Conservation (phyloP, 2,797 vertebrate genomes). For the Okamejei kenojei region DNA sequence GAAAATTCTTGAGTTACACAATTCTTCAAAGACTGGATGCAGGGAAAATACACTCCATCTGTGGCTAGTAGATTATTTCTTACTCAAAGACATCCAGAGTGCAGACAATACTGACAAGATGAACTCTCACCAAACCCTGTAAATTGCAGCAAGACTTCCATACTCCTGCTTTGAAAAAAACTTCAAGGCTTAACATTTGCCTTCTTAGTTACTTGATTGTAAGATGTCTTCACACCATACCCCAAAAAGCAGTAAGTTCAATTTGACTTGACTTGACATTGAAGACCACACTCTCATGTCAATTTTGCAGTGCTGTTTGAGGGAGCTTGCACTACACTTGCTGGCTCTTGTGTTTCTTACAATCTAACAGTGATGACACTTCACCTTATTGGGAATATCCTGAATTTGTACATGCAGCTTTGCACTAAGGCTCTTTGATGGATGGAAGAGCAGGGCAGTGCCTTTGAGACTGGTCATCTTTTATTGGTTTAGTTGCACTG, state of each 20-base stretch:
- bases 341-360: not conserved
- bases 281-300: not conserved
- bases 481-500: not conserved
- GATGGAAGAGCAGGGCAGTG: not conserved
- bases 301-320: not conserved
- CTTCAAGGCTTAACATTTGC: no score
- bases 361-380: not conserved
- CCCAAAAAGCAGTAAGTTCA: not conserved
- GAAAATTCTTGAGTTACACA: no score
- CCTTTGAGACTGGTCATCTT: not conserved
- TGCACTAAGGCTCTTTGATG: not conserved
- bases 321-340: not conserved
- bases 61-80: no score
- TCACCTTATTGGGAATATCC: not conserved
- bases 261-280: no score
- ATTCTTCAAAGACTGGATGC: no score
- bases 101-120: no score
- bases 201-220: not conserved
- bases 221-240: not conserved
- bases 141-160: no score
- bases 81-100: no score
- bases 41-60: no score
- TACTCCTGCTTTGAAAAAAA: no score
- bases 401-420: not conserved
- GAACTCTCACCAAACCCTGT: no score